Evolutionary conservation across 1,140 invertebrate species (phyloP).

Genomic region (Wiebesia pumilae): DNA sequence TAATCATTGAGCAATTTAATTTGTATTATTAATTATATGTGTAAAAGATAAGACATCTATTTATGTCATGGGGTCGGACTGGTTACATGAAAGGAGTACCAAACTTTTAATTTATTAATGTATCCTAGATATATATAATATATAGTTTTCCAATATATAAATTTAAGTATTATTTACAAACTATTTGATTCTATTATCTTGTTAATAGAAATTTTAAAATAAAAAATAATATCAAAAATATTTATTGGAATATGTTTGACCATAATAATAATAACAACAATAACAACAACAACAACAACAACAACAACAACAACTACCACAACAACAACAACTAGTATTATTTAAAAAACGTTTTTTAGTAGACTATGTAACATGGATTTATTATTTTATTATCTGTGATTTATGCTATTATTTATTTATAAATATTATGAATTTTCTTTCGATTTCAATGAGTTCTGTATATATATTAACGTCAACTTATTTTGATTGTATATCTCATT

Average conservation of each 20-base stretch:
- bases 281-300: too few relatives aligned
- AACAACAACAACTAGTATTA: neutral
- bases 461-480: too few relatives aligned
- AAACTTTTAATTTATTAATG: neutral
- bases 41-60: neutral
- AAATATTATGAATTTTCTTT: too few relatives aligned
- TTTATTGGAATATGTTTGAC: too few relatives aligned
- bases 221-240: too few relatives aligned
- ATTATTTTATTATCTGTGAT: neutral
- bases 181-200: neutral
- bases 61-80: conserved; percentile 4
- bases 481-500: too few relatives aligned
- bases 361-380: neutral
- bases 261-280: too few relatives aligned
- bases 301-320: too few relatives aligned
- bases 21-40: neutral
- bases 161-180: neutral
- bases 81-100: neutral
- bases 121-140: neutral
- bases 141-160: neutral
- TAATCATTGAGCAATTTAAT: neutral
- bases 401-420: too few relatives aligned
- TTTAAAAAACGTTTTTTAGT: neutral
- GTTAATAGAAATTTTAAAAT: neutral
- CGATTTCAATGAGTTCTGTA: too few relatives aligned